phyloP scores from a whole-genome alignment of 1,140 invertebrate species.

The Scaptomyza graminum region DNA sequence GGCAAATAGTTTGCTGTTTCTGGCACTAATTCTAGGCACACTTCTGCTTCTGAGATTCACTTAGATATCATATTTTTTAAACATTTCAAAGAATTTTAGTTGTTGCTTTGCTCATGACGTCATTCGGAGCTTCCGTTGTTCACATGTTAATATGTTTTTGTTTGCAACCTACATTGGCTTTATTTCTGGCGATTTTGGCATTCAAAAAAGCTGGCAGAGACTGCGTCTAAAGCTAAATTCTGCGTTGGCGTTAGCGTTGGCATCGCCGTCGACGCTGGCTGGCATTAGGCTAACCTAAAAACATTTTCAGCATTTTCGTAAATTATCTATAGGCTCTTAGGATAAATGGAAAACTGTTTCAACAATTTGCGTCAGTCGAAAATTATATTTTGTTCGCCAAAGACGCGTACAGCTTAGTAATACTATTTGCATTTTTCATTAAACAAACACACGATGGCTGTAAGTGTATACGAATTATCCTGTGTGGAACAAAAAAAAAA shows the following conservation, averaged over 20 bases:
- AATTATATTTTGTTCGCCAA: slow-evolving; percentile 67
- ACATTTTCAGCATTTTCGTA: slow-evolving; percentile 69
- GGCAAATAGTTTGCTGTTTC: slow-evolving; percentile 53
- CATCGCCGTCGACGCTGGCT: slow-evolving; percentile 29
- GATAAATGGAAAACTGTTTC: slow-evolving; percentile 82
- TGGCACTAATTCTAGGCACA: slow-evolving; percentile 56
- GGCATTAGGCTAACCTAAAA: slow-evolving; percentile 70
- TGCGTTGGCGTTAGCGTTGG: slow-evolving; percentile 35
- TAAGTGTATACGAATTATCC: slow-evolving; percentile 56
- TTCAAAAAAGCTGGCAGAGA: slow-evolving; percentile 28
- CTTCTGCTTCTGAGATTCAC: slow-evolving; percentile 49
- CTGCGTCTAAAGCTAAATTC: slow-evolving; percentile 15
- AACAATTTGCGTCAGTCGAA: slow-evolving; percentile 77
- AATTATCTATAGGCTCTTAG: slow-evolving; percentile 71
- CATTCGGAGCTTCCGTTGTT: slow-evolving; percentile 62
- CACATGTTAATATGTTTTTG: slow-evolving; percentile 59
- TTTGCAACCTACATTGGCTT: slow-evolving; percentile 54
- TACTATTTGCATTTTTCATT: slow-evolving; percentile 44
- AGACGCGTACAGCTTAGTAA: slow-evolving; percentile 53
- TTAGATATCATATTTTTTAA: slow-evolving; percentile 31
- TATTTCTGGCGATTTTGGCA: slow-evolving; percentile 77
- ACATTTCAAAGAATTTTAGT: slow-evolving; percentile 11
- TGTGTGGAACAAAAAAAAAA: slow-evolving; percentile 10
- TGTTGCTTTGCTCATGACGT: slow-evolving; percentile 55
- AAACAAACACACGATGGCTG: slow-evolving; percentile 63